A percentile compares a stretch with the other conserved stretches of the same genome.
Evolutionary conservation across 2,797 vertebrate species (phyloP).

Genomic region (Pogonophryne albipinna): DNA sequence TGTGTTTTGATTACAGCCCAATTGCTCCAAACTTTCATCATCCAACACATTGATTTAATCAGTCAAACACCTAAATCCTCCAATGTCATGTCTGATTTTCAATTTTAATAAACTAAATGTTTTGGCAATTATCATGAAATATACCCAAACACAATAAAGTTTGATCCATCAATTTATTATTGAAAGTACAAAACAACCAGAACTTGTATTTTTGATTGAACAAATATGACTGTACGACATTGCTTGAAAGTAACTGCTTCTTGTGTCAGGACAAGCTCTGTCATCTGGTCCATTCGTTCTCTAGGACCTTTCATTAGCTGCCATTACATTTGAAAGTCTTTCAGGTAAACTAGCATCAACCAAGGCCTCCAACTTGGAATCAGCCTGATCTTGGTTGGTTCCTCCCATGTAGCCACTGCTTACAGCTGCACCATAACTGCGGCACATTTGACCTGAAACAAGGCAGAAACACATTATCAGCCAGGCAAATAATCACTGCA

Average conservation of each 20-base stretch:
- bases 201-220: no score
- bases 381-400: constrained; percentile 14
- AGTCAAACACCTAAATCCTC: no score
- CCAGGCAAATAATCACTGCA: not conserved
- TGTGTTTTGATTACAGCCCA: no score
- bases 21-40: no score
- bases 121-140: not conserved
- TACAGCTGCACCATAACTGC: constrained; percentile 24
- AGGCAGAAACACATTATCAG: rapidly evolving
- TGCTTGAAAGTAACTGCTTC: no score
- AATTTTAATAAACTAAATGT: no score
- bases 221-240: no score
- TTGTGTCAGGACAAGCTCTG: no score
- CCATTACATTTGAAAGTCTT: not conserved
- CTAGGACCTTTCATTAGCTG: not conserved
- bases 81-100: no score
- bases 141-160: not conserved
- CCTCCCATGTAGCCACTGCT: constrained; percentile 18
- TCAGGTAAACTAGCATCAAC: not conserved
- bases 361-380: not conserved
- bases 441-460: constrained; percentile 36
- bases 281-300: not conserved
- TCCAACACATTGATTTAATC: no score
- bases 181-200: not conserved
- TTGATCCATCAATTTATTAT: constrained; percentile 3